Evolutionary conservation across 1,140 invertebrate genomes (phyloP), one percentile per base, ranked within the genome.

Genomic region (Drosophila triauraria): DNA sequence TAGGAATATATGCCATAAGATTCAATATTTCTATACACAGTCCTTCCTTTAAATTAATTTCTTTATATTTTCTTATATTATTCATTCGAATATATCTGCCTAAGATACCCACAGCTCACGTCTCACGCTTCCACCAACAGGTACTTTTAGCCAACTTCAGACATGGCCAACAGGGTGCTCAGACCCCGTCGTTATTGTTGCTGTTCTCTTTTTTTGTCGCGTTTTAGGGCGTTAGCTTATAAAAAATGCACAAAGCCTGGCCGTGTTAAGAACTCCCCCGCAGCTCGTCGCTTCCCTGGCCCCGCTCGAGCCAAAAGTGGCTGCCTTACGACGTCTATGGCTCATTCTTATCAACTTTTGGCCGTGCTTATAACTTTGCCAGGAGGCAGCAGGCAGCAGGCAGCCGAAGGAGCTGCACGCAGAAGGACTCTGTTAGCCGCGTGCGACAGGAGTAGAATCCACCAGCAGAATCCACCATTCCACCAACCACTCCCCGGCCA

Each of bases 301-400:
- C 46, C 35, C 25, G 43, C 42, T 17, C 25, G 1, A 40, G 54
- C 38, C 72, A 81, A 82, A 78, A 90, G 85, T 84, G 80, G 80
- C 85, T 88, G 85, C 84, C 78, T 78, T 80, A 87, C 84, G 80
- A 87, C 84, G 83, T 87, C 83, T 88, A 87, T 88, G 84, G 83
- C 85, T 88, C 85, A 90, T 88, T 90, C 85, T 90, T 88, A 88
- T 88, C 84, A 88, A 88, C 78, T 88, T 88, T 88, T 78, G 81
- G 81, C 75, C 86, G 75, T 88, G 85, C 85, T 88, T 88, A 84
- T 88, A 88, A 88, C 84, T 90, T 88, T 75, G 77, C 59, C 78
- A 53, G 46, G 35, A 48, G 50, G 42, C 43, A 15, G 15, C 38
- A 48, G 50, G 42, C 43, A 15, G 15, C 38, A 35, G 32, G 32